phyloP scores from a whole-genome alignment of 2,113 vertebrate genomes.

The Melospiza melodia region DNA sequence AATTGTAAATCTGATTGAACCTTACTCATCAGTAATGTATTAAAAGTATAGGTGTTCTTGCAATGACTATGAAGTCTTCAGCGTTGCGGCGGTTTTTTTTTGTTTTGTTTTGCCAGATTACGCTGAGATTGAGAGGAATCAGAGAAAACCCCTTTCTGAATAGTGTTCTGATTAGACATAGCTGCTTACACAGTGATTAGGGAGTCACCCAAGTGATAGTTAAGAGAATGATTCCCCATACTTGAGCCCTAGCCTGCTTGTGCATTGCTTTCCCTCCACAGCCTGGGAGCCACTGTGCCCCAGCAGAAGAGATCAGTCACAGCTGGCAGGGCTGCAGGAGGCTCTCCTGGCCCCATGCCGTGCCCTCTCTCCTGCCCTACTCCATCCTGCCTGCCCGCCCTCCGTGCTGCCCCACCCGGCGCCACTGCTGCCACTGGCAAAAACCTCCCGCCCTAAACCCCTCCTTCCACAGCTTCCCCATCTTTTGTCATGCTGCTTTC shows the following conservation, averaged over 20 bases:
- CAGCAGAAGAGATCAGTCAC: neutral
- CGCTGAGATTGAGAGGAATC: neutral
- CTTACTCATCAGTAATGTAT: neutral
- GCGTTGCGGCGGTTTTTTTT: neutral
- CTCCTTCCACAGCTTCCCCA: neutral
- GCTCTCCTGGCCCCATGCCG: neutral
- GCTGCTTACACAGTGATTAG: neutral
- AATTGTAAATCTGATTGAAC: conserved; percentile 42
- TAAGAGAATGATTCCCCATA: neutral
- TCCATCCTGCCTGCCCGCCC: rapidly evolving
- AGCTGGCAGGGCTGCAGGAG: neutral
- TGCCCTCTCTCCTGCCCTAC: rapidly evolving
- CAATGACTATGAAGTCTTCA: neutral
- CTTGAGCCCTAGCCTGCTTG: neutral
- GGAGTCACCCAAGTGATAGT: neutral
- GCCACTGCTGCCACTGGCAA: neutral
- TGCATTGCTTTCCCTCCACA: neutral
- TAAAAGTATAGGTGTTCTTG: neutral
- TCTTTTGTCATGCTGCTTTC: neutral
- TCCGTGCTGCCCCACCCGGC: rapidly evolving
- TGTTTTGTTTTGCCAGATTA: neutral
- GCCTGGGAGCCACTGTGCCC: neutral
- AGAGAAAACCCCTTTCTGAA: neutral
- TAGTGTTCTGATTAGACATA: neutral
- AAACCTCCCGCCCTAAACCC: neutral